A percentile compares a stretch with the other conserved stretches of the same genome.
phyloP scores from a whole-genome alignment of 1,140 invertebrate genomes.

The Anastrepha obliqua region DNA sequence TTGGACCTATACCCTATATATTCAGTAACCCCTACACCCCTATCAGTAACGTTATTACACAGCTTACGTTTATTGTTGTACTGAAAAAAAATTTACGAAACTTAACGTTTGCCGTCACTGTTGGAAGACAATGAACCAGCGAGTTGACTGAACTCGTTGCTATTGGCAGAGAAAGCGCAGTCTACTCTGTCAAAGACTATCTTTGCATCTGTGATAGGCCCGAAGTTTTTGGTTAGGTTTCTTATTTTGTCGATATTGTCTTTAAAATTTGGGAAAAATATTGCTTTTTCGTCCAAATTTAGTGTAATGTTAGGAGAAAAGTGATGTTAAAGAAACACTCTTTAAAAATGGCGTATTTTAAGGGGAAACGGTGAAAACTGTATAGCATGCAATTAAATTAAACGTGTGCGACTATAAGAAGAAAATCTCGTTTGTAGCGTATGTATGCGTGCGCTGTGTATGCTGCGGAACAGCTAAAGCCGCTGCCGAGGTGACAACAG shows the following conservation, averaged over 20 bases:
- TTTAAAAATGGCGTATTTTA: not conserved
- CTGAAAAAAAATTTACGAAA: too few relatives aligned
- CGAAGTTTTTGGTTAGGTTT: constrained; percentile 14
- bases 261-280: not conserved
- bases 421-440: constrained; percentile 1
- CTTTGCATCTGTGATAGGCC: not conserved
- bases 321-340: not conserved
- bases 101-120: too few relatives aligned
- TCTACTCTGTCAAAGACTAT: too few relatives aligned
- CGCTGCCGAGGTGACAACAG: not conserved
- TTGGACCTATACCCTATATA: too few relatives aligned
- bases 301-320: not conserved
- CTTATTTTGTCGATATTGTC: not conserved
- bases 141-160: too few relatives aligned
- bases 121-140: too few relatives aligned
- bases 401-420: not conserved
- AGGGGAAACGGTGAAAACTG: not conserved
- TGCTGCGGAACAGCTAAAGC: constrained; percentile 13
- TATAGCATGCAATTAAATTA: not conserved
- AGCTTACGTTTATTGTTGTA: too few relatives aligned
- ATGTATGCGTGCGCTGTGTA: not conserved
- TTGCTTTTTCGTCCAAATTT: not conserved
- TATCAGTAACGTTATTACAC: too few relatives aligned
- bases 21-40: too few relatives aligned
- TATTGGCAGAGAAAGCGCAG: too few relatives aligned